A percentile compares a stretch with the other conserved stretches of the same genome.
Evolutionary conservation across 2,113 vertebrate genomes (phyloP).

Genomic region (Ornithorhynchus anatinus): DNA sequence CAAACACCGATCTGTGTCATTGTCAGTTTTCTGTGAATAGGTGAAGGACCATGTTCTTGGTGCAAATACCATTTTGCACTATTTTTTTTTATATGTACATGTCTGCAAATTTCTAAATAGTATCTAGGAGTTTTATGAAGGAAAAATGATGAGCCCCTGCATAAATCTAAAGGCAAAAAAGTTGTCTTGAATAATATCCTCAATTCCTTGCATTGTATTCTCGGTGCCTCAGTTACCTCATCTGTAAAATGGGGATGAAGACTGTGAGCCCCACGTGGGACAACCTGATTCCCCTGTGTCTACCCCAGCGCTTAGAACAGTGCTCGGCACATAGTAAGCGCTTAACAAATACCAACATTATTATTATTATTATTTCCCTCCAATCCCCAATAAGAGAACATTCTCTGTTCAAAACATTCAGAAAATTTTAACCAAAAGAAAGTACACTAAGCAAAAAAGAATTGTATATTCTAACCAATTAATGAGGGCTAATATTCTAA

Average conservation of each 20-base stretch:
- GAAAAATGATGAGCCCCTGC: neutral
- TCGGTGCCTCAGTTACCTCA: no score
- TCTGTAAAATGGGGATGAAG: no score
- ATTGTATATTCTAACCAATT: constrained; percentile 32
- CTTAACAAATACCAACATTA: no score
- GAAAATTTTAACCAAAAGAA: constrained; percentile 9
- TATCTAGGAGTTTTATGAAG: neutral
- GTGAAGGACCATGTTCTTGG: neutral
- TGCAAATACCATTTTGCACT: neutral
- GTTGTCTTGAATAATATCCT: neutral
- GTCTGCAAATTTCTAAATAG: neutral
- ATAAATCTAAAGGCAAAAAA: neutral
- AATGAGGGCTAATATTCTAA: constrained; percentile 26
- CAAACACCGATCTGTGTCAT: no score
- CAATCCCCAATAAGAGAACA: no score
- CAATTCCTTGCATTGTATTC: constrained; percentile 8
- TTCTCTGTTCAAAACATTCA: constrained; percentile 8
- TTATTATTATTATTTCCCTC: constrained; percentile 13
- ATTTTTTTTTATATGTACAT: neutral
- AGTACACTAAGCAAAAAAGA: neutral
- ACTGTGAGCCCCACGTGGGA: no score
- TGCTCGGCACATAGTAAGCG: no score
- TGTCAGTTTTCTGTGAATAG: neutral
- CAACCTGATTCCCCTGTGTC: no score
- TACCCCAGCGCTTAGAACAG: no score